A percentile compares a stretch with the other conserved stretches of the same genome.
phyloP scores from a whole-genome alignment of 1,140 invertebrate genomes.

The Bombus breviceps region DNA sequence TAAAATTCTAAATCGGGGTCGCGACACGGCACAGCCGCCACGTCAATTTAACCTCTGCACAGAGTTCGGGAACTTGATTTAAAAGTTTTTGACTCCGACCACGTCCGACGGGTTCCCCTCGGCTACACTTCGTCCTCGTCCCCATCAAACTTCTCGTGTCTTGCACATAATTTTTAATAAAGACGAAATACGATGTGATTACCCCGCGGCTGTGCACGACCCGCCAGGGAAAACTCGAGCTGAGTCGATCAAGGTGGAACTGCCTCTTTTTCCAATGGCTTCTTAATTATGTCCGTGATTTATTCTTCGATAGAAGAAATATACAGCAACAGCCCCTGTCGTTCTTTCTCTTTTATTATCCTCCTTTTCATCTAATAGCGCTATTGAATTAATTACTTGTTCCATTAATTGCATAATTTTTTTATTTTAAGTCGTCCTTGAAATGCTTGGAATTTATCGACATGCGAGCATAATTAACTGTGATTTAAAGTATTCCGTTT shows the following conservation, averaged over 20 bases:
- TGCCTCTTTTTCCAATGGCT: background rate
- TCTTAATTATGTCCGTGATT: conserved; percentile 21
- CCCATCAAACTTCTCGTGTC: conserved; percentile 46
- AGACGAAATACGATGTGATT: conserved; percentile 9
- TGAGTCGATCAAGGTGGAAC: background rate
- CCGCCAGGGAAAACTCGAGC: background rate
- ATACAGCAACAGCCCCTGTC: too few relatives aligned
- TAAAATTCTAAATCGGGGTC: conserved; percentile 28
- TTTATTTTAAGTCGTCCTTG: too few relatives aligned
- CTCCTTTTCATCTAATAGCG: too few relatives aligned
- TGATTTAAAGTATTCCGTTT: background rate
- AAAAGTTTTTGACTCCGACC: conserved; percentile 23
- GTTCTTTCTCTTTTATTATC: too few relatives aligned
- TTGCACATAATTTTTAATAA: conserved; percentile 45
- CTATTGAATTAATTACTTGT: too few relatives aligned
- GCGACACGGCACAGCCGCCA: background rate
- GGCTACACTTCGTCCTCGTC: too few relatives aligned
- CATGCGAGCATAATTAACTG: too few relatives aligned
- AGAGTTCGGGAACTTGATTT: conserved; percentile 43
- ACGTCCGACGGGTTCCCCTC: background rate
- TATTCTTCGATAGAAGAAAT: background rate
- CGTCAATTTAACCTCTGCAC: conserved; percentile 36
- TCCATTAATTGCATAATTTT: too few relatives aligned
- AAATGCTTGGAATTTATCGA: too few relatives aligned
- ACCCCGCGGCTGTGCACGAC: background rate